A percentile compares a stretch with the other conserved stretches of the same genome.
Evolutionary conservation across 1,140 invertebrate species (phyloP).

Genomic region (Hestina assimilis): DNA sequence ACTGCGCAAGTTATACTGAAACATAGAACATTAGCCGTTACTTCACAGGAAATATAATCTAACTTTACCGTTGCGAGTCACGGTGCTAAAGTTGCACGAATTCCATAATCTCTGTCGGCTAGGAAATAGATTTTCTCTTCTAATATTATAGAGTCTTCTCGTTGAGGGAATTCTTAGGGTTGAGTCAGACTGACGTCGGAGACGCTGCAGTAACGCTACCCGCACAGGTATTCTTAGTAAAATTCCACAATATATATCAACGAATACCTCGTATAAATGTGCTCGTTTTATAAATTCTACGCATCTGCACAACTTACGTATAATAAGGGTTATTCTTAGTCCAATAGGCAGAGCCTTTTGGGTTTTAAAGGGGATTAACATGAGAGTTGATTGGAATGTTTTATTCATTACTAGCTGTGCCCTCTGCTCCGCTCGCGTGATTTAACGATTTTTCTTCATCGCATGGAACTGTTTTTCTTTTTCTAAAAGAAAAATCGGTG

Average conservation of each 20-base stretch:
- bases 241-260: conserved; percentile 19
- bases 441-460: no score
- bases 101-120: background rate
- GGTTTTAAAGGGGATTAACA: background rate
- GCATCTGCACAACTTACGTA: background rate
- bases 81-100: background rate
- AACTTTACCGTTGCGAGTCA: background rate
- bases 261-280: conserved; percentile 8
- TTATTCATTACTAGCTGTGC: no score
- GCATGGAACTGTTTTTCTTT: no score
- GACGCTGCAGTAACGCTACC: background rate
- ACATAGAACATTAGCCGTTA: background rate
- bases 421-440: no score
- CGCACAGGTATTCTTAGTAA: background rate
- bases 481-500: no score
- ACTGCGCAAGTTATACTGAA: background rate
- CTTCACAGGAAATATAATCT: conserved; percentile 7
- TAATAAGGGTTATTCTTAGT: background rate
- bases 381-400: background rate
- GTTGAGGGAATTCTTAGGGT: conserved; percentile 1
- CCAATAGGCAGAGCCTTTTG: background rate
- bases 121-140: background rate
- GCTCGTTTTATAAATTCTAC: conserved; percentile 16
- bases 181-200: background rate
- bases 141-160: background rate